Evolutionary conservation across 92 coral and sea anemone genomes (phyloP), one percentile per base, ranked within the genome.

Genomic region (Porites divaricata): DNA sequence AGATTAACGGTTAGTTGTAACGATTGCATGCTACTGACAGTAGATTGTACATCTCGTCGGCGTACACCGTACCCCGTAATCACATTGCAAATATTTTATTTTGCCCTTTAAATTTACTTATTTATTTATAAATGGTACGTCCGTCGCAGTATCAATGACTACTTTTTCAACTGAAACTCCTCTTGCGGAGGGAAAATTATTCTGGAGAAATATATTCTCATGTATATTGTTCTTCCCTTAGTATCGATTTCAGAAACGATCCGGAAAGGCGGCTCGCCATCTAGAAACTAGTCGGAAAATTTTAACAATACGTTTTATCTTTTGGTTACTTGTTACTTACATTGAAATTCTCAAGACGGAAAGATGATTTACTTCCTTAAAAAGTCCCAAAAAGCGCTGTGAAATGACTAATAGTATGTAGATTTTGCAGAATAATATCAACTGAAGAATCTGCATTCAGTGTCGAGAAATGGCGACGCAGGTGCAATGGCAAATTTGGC

Each of bases 1-100:
- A 70, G 67, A 71, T 73, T 71, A 72, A 50, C 72, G 86, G 86
- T 82, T 73, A 82, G 86, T 58, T 69, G 45, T 69, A 69, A 56
- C 63, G 74, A 53, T 69, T 80, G 57, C 3, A 67, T 69, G 49
- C 35, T 26, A 16, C 45, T 35, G 4, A 35, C 45, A 35, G 45
- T 35, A 35, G 45, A 35, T 35, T 3, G 45, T 3, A 6, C 45
- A 6, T 6, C 45, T 35, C 45, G 45, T 35, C 45, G 45, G 45
- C 45, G 45, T 35, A 4, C 45, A 35, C 45, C 45, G 45, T 35
- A 35, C 45, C 45, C 45, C 45, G 45, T 35, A 2, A 56, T 56
- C 75, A 45, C 53, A n/a, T 35, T 69, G 7, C 14, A 50, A 52
- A 48, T 64, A 35, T 26, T 49, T 21, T 63, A 20, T 57, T 56